Base-by-base conservation (phyloP, 2,113 vertebrate genomes). In the Tapirus terrestris region DNA sequence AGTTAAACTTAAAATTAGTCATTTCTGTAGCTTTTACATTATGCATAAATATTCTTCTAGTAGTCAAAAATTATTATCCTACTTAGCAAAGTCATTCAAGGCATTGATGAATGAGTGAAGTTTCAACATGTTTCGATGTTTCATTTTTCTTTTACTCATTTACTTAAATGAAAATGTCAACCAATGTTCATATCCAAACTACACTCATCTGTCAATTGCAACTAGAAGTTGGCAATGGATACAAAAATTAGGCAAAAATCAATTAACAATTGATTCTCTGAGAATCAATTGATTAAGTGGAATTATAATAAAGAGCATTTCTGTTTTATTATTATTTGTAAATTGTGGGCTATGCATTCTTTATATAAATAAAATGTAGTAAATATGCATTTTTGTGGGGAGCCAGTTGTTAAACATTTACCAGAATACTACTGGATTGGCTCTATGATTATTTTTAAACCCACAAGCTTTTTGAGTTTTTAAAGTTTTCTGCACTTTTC, bases 121-220 rank as follows among this genome's bases (percentile, higher is more conserved):
- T 87, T 79, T 85, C 76, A 51, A 36, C 0, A 20, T 90, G 60
- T 63, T 25, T 95, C 2, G 6, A 23, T 76, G 36, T 85, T 85
- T 92, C n/a, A 29, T 51, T 91, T 90, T 83, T 39, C 33, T 95
- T 84, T 86, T 73, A 58, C 25, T 65, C 5, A 20, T 76, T 94
- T 56, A 63, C 65, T 94, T 84, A 84, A 89, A 43, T 67, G n/a
- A 85, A 92, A 92, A 85, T 85, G 13, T 68, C 79, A 80, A 80
- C 39, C 58, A 89, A 2, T 53, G 27, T 65, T 70, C 31, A 60
- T 72, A 14, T 60, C 67, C 33, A 56, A 84, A 73, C 25, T 56
- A 77, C 0, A 51, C 17, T 77, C 4, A n/a, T 48, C 48, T 88
- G 10, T 79, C 53, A 79, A 0, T 53, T 61, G 39, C 68, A 91